phyloP scores from a whole-genome alignment of 2,113 vertebrate genomes.

The Tragulus kanchil region DNA sequence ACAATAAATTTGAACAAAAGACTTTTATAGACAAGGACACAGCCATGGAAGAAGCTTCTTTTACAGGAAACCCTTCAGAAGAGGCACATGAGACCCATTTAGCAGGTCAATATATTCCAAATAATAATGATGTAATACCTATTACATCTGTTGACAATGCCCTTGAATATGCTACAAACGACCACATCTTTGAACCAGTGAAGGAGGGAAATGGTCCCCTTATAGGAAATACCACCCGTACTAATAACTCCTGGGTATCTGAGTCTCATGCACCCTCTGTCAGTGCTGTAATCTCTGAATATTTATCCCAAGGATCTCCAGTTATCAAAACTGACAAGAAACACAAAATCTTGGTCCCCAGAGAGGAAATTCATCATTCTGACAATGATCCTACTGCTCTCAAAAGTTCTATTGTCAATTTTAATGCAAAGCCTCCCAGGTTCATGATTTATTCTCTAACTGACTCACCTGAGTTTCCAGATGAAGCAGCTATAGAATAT shows the following conservation, averaged over 20 bases:
- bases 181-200: neutral
- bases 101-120: neutral
- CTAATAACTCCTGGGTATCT: neutral
- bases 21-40: neutral
- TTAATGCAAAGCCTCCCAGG: neutral
- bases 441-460: slow-evolving; percentile 7
- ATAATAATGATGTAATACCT: neutral
- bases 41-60: neutral
- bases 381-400: neutral
- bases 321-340: neutral
- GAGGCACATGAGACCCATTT: neutral
- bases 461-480: neutral
- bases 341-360: neutral
- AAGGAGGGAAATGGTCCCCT: neutral
- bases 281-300: neutral
- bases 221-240: neutral
- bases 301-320: neutral
- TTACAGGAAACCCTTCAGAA: slow-evolving; percentile 23
- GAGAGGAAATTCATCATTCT: neutral
- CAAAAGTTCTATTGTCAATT: neutral
- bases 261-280: neutral
- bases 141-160: neutral
- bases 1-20: neutral
- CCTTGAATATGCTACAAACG: neutral
- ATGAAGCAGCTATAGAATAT: neutral